phyloP scores from a whole-genome alignment of 2,888 invertebrate genomes.

The Patella ulyssiponensis region DNA sequence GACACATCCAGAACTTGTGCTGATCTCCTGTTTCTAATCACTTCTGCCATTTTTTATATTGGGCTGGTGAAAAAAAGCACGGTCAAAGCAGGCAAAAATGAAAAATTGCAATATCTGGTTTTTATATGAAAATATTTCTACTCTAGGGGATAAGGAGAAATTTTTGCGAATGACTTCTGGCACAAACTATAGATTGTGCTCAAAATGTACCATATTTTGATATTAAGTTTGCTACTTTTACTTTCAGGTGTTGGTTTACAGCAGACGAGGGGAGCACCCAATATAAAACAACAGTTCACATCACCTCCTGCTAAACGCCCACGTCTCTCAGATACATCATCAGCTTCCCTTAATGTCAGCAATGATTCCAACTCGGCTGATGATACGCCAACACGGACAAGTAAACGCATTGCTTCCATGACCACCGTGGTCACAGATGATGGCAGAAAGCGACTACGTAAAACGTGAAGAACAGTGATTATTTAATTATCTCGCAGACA shows the following conservation, averaged over 20 bases:
- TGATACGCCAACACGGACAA: constrained; percentile 54
- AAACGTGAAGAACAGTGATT: constrained; percentile 30
- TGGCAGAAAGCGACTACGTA: constrained; percentile 50
- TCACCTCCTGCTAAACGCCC: constrained; percentile 35
- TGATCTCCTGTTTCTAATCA: not conserved
- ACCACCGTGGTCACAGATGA: constrained; percentile 52
- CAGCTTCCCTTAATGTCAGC: constrained; percentile 30
- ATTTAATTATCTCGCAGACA: no score
- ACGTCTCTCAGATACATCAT: constrained; percentile 18
- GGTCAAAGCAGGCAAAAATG: no score
- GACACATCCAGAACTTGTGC: not conserved
- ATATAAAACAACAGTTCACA: constrained; percentile 14
- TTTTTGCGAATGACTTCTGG: no score
- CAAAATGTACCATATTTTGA: no score
- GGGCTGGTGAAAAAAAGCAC: not conserved
- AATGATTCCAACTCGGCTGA: constrained; percentile 13
- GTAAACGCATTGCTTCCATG: constrained; percentile 58
- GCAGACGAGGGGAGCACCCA: constrained; percentile 14
- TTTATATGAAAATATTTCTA: no score
- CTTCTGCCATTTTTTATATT: not conserved
- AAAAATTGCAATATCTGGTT: no score
- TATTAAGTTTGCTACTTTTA: no score
- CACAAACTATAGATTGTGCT: no score
- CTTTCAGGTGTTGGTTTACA: constrained; percentile 40
- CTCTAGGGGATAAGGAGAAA: no score